Conservation (phyloP, 1,140 invertebrate genomes). For the Heliconius nattereri region DNA sequence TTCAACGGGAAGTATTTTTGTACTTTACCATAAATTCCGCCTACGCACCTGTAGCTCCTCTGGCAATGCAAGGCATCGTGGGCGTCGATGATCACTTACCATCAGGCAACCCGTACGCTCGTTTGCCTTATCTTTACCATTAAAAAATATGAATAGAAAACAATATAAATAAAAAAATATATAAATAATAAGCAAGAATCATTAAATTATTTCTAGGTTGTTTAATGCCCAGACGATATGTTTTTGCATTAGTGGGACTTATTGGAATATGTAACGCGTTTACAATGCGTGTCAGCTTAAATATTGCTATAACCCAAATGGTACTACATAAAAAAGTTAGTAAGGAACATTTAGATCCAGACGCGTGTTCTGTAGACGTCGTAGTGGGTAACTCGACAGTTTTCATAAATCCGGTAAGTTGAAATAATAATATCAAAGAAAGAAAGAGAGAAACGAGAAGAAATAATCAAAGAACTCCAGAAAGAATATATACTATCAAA, state of each 20-base stretch:
- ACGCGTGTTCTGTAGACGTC: constrained; percentile 50
- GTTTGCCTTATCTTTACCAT: no score
- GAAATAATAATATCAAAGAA: no score
- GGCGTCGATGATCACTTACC: no score
- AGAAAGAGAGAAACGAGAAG: no score
- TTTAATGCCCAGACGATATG: constrained; percentile 85
- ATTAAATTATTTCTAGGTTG: constrained; percentile 75
- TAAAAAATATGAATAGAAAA: no score
- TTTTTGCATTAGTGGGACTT: constrained; percentile 91
- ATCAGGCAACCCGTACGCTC: no score
- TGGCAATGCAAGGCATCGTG: no score
- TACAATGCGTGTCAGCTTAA: constrained; percentile 91
- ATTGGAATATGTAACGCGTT: constrained; percentile 91
- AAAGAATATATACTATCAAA: no score
- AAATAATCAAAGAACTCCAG: not conserved
- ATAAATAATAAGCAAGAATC: not conserved
- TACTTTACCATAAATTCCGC: no score
- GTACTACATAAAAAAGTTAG: constrained; percentile 63
- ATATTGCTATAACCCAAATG: constrained; percentile 94
- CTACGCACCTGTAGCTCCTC: no score
- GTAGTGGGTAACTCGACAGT: constrained; percentile 36
- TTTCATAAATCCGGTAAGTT: constrained; percentile 51
- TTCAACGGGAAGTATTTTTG: no score
- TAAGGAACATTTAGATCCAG: constrained; percentile 40
- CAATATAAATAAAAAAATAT: not conserved